Percentiles rank a stretch among this genome's conserved stretches.
These are phyloP conservation scores for Scomber colias DNA, from an alignment of 2,113 vertebrate species.

Conservation along the genomic window DNA sequence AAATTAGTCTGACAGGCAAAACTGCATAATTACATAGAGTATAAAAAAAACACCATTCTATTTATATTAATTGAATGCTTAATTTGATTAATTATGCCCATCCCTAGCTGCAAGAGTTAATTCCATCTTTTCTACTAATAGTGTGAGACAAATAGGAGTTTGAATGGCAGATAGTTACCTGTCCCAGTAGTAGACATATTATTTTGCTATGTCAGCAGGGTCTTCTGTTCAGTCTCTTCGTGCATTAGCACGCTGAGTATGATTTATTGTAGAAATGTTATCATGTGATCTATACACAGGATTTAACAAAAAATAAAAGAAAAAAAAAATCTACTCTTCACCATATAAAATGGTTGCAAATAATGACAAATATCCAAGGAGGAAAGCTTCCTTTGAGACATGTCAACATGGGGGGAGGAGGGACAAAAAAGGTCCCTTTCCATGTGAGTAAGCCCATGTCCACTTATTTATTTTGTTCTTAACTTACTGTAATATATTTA, in stretches of 20 bases:
- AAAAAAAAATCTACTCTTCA: constrained; percentile 83
- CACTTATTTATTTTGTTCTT: constrained; percentile 82
- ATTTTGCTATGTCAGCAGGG: constrained; percentile 99
- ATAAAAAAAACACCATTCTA: not conserved
- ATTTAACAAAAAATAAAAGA: constrained; percentile 91
- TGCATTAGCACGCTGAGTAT: constrained; percentile 99
- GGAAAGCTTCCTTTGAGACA: constrained; percentile 65
- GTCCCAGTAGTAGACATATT: constrained; percentile 99
- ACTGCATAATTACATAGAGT: not conserved
- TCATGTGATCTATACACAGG: constrained; percentile 99
- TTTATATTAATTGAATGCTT: constrained; percentile 1
- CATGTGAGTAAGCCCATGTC: constrained; percentile 86
- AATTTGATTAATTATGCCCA: constrained; percentile 57
- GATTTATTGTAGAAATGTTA: constrained; percentile 99
- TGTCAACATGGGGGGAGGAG: constrained; percentile 48
- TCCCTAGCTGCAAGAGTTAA: constrained; percentile 69
- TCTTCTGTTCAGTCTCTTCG: constrained; percentile 99
- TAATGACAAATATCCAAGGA: constrained; percentile 72
- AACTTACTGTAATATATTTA: constrained; percentile 53
- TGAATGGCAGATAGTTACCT: constrained; percentile 99
- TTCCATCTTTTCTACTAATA: constrained; percentile 70
- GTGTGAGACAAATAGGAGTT: constrained; percentile 93
- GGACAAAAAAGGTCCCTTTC: constrained; percentile 77
- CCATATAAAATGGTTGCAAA: constrained; percentile 75
- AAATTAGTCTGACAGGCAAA: not conserved